Evolutionary conservation across 1,140 invertebrate species (phyloP).

Genomic region (Lethocerus indicus): DNA sequence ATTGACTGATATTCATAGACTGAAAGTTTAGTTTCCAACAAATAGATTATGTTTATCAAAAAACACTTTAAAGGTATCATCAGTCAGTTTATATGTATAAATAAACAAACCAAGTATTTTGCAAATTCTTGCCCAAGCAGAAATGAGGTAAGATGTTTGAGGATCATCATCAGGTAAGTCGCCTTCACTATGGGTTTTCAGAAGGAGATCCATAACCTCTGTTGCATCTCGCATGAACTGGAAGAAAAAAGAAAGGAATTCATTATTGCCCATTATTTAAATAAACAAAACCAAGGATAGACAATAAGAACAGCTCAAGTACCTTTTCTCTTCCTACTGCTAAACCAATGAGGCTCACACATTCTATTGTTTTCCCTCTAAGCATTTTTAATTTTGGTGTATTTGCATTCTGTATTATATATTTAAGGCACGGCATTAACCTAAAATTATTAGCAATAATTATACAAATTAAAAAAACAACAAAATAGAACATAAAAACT

Average conservation of each 20-base stretch:
- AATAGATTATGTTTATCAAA: not conserved
- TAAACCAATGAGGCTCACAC: conserved; percentile 93
- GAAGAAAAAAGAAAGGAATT: conserved; percentile 15
- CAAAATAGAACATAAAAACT: not conserved
- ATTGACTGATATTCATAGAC: no score
- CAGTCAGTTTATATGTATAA: not conserved
- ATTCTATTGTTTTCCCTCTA: conserved; percentile 93
- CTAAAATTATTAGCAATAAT: conserved; percentile 39
- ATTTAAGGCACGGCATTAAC: conserved; percentile 92
- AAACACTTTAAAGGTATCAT: not conserved
- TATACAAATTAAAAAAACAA: not conserved
- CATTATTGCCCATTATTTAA: not conserved
- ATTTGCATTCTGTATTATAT: conserved; percentile 89
- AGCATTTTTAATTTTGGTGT: conserved; percentile 74
- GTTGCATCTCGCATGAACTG: conserved; percentile 82
- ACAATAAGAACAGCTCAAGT: conserved; percentile 9
- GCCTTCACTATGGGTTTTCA: conserved; percentile 72
- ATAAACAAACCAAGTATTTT: conserved; percentile 66
- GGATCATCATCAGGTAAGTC: conserved; percentile 87
- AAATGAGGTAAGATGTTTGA: conserved; percentile 94
- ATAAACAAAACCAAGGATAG: not conserved
- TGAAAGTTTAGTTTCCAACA: not conserved
- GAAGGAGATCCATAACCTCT: conserved; percentile 89
- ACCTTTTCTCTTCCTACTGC: conserved; percentile 90
- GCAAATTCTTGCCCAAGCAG: conserved; percentile 97